phyloP scores from a whole-genome alignment of 2,113 vertebrate genomes.

The Variabilichromis moorii region DNA sequence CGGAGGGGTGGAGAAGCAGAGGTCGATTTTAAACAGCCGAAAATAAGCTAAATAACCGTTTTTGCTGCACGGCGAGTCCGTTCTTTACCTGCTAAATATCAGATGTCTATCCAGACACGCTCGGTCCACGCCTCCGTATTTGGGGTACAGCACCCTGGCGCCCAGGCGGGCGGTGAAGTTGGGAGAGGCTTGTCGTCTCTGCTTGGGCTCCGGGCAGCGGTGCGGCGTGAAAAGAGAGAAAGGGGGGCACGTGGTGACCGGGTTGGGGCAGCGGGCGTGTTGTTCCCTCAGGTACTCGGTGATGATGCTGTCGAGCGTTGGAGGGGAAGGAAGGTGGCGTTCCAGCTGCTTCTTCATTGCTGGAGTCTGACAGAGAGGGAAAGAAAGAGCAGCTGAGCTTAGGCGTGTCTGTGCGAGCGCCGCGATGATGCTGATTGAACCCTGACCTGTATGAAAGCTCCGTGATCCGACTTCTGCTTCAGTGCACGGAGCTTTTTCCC shows the following conservation, averaged over 20 bases:
- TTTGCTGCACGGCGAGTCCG: neutral
- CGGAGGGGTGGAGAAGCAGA: fast-evolving
- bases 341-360: conserved; percentile 96
- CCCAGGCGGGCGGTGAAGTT: conserved; percentile 93
- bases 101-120: conserved; percentile 92
- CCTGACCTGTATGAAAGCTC: conserved; percentile 79
- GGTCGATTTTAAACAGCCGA: neutral
- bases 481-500: conserved; percentile 82
- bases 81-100: conserved; percentile 88
- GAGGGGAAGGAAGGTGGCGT: conserved; percentile 86
- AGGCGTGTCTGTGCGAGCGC: neutral
- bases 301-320: conserved; percentile 94
- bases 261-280: conserved; percentile 94
- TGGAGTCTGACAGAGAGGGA: conserved; percentile 75
- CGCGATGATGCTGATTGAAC: fast-evolving
- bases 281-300: conserved; percentile 96
- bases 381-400: neutral
- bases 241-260: conserved; percentile 93
- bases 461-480: conserved; percentile 94
- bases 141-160: conserved; percentile 84
- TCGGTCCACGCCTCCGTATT: conserved; percentile 88
- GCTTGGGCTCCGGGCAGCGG: conserved; percentile 96
- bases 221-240: conserved; percentile 98
- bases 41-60: neutral
- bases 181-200: conserved; percentile 86